A percentile compares a stretch with the other conserved stretches of the same genome.
phyloP scores from a whole-genome alignment of 2,113 vertebrate species.

The Choloepus hoffmanni region DNA sequence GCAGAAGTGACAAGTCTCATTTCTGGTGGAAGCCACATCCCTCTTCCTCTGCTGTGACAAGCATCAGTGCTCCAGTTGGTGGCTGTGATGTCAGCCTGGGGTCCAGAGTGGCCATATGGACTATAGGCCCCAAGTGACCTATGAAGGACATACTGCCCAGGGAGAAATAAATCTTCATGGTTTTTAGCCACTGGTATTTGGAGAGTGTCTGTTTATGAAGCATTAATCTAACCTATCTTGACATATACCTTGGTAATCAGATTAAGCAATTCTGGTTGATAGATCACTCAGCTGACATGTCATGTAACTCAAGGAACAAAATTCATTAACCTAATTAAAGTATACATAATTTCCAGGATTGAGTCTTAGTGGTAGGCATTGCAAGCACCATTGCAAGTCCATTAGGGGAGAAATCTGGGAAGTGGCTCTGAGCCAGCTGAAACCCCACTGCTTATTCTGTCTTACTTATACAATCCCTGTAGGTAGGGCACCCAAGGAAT shows the following conservation, averaged over 20 bases:
- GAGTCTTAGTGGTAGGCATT: background rate
- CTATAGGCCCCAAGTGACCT: background rate
- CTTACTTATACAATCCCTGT: background rate
- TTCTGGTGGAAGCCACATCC: background rate
- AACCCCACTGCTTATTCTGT: background rate
- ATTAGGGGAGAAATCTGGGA: background rate
- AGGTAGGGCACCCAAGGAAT: background rate
- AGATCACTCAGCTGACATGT: background rate
- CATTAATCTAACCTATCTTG: background rate
- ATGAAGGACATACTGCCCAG: background rate
- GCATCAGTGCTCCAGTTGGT: background rate
- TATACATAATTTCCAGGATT: background rate
- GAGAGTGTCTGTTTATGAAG: background rate
- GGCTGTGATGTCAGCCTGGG: background rate
- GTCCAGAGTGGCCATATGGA: background rate
- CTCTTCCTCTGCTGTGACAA: background rate
- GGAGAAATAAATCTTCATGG: background rate
- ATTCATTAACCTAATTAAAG: background rate
- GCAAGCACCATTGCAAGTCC: background rate
- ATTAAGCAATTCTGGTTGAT: background rate
- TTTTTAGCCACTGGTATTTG: slow-evolving; percentile 5
- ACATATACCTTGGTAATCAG: background rate
- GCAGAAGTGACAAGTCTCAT: background rate
- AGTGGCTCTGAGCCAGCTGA: background rate
- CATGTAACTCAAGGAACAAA: background rate